Conservation (phyloP, 2,888 invertebrate genomes). For the Polyommatus iphigenia region DNA sequence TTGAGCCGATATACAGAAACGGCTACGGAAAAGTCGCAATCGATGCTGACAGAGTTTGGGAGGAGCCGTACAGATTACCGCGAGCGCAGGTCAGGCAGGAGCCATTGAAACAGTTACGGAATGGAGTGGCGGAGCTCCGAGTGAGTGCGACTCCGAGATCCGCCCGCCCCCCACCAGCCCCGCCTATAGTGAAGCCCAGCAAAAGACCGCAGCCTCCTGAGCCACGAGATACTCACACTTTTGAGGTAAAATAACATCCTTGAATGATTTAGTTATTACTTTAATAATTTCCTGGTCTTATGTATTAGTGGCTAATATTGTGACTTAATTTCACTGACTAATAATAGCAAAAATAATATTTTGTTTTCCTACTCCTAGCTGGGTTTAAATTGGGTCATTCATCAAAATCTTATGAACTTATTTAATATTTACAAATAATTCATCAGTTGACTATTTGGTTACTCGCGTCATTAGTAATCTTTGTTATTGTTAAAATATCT, state of each 20-base stretch:
- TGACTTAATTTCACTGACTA: too few species aligned
- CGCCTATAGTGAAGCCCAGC: conserved; percentile 50
- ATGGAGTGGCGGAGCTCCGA: conserved; percentile 68
- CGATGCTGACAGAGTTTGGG: conserved; percentile 66
- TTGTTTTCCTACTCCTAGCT: not conserved
- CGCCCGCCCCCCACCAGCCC: conserved; percentile 65
- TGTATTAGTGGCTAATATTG: too few species aligned
- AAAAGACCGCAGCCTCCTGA: conserved; percentile 69
- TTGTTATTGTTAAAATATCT: conserved; percentile 1
- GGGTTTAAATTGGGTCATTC: not conserved
- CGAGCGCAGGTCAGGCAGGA: conserved; percentile 67
- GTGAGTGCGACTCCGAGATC: conserved; percentile 70
- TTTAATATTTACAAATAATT: not conserved
- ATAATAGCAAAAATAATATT: too few species aligned
- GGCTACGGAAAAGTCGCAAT: conserved; percentile 63
- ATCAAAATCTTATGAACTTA: not conserved
- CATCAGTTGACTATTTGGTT: not conserved
- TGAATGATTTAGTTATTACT: too few species aligned
- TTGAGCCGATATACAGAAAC: conserved; percentile 66
- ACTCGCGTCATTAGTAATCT: not conserved
- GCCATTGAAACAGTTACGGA: conserved; percentile 65
- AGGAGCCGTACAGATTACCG: conserved; percentile 70
- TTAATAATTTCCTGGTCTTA: too few species aligned
- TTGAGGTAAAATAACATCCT: conserved; percentile 56
- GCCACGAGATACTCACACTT: conserved; percentile 66